Conservation (phyloP, 2,888 invertebrate genomes). For the Noctua pronuba region DNA sequence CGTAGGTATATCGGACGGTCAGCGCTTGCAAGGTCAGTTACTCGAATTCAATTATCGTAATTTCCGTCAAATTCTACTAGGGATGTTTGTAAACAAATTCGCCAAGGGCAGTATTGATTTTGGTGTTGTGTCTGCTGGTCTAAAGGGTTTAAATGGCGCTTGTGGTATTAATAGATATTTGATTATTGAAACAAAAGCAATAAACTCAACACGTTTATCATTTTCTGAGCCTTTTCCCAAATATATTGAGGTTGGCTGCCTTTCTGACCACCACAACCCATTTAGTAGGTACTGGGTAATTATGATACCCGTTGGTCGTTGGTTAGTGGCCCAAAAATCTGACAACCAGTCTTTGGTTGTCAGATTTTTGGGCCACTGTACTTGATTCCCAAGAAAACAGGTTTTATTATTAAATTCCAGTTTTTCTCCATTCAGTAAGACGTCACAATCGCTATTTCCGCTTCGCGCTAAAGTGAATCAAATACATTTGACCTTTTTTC, state of each 20-base stretch:
- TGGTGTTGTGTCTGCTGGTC: neutral
- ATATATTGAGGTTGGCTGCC: neutral
- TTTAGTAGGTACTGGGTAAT: neutral
- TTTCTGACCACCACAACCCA: neutral
- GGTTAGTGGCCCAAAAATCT: too few species aligned
- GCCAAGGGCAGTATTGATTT: neutral
- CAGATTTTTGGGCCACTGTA: neutral
- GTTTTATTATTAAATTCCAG: neutral
- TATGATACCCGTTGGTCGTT: neutral
- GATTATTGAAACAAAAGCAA: neutral
- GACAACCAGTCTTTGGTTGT: too few species aligned
- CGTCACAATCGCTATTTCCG: neutral
- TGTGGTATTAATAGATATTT: neutral
- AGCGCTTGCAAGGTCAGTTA: slow-evolving; percentile 43
- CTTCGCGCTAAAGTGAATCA: neutral
- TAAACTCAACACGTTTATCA: neutral
- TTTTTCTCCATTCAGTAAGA: neutral
- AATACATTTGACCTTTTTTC: neutral
- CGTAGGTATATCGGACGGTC: neutral
- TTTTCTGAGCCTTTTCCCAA: neutral
- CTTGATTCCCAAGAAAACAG: neutral
- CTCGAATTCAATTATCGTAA: slow-evolving; percentile 44
- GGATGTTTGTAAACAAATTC: slow-evolving; percentile 22
- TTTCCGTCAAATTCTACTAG: slow-evolving; percentile 24
- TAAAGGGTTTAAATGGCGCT: neutral